Evolutionary conservation across 2,888 invertebrate species (phyloP), one percentile per base, ranked within the genome.

Genomic region (Leucoma salicis): DNA sequence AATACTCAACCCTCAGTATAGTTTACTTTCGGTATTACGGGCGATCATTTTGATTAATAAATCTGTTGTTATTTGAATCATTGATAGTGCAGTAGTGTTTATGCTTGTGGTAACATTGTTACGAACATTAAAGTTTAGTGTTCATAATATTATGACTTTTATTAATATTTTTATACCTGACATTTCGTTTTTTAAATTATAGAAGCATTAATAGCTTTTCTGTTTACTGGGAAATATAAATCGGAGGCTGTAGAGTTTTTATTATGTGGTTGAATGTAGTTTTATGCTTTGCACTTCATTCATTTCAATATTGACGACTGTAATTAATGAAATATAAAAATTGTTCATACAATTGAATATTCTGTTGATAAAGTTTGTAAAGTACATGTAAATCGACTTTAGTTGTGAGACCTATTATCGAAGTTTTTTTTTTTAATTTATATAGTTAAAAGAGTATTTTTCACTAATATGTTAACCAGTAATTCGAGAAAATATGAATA

Each of bases 11-110:
- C 46, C 36, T 21, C 2, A 45, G 51, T 47, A 49, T 57, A 47
- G 51, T 56, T 54, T 60, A 50, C 47, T 57, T 67, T 64, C 37
- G 46, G 53, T 51, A 49, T 31, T 49, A 42, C 39, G 38, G 49
- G 34, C 24, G 14, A 57, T 55, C 40, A 49, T 57, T 57, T 41
- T 42, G 46, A 49, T 53, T 52, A 57, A 53, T 58, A 53, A 41
- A 47, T 39, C 37, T 47, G 48, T 56, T 2, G 44, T 35, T 56
- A 58, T 57, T 24, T 29, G 48, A 54, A 50, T 53, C 36, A 36
- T 39, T 42, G 38, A 34, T 52, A 41, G 35, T 46, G 29, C 42
- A 42, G 21, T 31, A 25, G 35, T 18, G 15, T 42, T 27, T 11
- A 18, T 5, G 18, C 18, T 47, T 44, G 39, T 45, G 41, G 42